Evolutionary conservation across 2,888 invertebrate species (phyloP).

Genomic region (Gari tellinella): DNA sequence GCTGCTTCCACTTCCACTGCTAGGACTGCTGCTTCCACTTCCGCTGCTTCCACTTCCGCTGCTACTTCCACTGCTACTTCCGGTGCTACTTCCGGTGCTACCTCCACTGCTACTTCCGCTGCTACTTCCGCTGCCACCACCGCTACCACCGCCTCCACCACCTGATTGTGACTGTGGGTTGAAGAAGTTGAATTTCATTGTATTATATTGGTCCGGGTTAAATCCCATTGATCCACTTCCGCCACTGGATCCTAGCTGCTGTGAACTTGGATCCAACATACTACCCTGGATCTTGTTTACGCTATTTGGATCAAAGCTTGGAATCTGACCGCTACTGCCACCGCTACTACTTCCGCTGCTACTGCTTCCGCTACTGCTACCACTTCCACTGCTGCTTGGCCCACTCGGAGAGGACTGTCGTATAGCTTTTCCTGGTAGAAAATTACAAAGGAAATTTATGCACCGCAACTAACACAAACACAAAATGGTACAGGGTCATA

Average conservation of each 20-base stretch:
- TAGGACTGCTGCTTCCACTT: conserved; percentile 16
- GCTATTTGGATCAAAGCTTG: conserved; percentile 31
- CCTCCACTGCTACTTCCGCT: conserved; percentile 9
- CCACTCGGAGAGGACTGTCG: conserved; percentile 10
- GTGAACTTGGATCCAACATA: conserved; percentile 30
- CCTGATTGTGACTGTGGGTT: conserved; percentile 41
- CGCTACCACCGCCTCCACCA: not conserved
- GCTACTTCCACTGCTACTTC: not conserved
- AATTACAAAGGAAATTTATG: no score
- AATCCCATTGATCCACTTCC: conserved; percentile 37
- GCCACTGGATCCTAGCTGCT: conserved; percentile 32
- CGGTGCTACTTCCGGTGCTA: not conserved
- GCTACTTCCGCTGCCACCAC: not conserved
- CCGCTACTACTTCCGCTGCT: conserved; percentile 30
- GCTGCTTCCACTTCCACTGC: conserved; percentile 20
- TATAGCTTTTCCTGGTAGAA: no score
- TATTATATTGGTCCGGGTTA: conserved; percentile 39
- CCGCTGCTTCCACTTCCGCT: conserved; percentile 7
- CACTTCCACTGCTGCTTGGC: conserved; percentile 11
- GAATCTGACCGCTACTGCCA: conserved; percentile 17
- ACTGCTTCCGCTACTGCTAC: conserved; percentile 9
- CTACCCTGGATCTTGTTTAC: conserved; percentile 20
- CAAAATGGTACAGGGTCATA: no score
- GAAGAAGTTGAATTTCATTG: conserved; percentile 37
- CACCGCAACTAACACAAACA: no score